Evolutionary conservation across 2,888 invertebrate genomes (phyloP).

Genomic region (Agrochola lychnidis): DNA sequence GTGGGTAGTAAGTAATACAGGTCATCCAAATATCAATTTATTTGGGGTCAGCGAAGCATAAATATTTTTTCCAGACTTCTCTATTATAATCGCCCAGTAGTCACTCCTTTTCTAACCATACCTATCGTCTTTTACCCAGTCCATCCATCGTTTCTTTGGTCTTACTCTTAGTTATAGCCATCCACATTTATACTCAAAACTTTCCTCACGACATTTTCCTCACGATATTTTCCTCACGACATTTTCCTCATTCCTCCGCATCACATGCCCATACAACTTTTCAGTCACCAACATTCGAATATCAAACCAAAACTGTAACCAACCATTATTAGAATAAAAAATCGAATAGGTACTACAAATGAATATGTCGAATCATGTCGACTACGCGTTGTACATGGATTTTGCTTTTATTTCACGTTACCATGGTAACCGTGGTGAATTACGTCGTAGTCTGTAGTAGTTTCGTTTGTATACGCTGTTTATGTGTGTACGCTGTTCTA

Average conservation of each 20-base stretch:
- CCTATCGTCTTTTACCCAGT: not conserved
- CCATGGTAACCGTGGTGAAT: slow-evolving; percentile 36
- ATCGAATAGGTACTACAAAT: slow-evolving; percentile 7
- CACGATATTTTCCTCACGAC: not conserved
- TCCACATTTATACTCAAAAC: not conserved
- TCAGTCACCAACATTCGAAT: not conserved
- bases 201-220: not conserved
- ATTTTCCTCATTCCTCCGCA: not conserved
- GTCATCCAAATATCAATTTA: not conserved
- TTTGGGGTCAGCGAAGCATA: not conserved
- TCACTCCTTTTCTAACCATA: not conserved
- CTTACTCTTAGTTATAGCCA: not conserved
- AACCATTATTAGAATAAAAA: not conserved
- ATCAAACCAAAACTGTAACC: not conserved
- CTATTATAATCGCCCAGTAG: not conserved
- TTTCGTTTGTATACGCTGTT: not conserved
- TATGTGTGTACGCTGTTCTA: slow-evolving; percentile 47
- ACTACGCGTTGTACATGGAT: not conserved
- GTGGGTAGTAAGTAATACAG: not conserved
- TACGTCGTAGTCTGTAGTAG: not conserved
- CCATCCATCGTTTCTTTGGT: not conserved
- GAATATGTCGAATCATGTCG: not conserved
- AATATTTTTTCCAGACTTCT: not conserved
- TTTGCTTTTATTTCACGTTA: slow-evolving; percentile 28
- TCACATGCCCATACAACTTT: not conserved